A percentile compares a stretch with the other conserved stretches of the same genome.
phyloP scores from a whole-genome alignment of 2,888 invertebrate genomes.

The Heliothis peltigera region DNA sequence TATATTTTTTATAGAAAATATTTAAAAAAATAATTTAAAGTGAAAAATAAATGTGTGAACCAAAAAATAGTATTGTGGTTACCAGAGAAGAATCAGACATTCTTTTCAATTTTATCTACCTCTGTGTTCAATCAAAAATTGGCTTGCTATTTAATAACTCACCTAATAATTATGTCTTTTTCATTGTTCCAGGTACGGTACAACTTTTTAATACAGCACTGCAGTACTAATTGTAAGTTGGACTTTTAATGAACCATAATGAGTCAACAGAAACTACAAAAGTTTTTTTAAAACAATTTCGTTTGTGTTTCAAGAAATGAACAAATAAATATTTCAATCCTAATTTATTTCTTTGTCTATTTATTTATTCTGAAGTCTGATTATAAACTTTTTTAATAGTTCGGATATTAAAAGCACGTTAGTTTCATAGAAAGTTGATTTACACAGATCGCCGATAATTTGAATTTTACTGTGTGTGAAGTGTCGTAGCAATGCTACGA shows the following conservation, averaged over 20 bases:
- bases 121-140: not conserved
- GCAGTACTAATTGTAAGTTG: constrained; percentile 11
- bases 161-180: not conserved
- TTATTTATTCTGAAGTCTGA: not conserved
- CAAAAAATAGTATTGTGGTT: too few relatives aligned
- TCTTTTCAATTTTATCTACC: too few relatives aligned
- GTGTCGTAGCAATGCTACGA: constrained; percentile 30
- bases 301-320: constrained; percentile 3
- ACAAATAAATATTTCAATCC: not conserved
- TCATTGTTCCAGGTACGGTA: constrained; percentile 41
- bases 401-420: not conserved
- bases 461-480: constrained; percentile 13
- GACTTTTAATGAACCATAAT: constrained; percentile 22
- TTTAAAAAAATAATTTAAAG: too few relatives aligned
- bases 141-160: not conserved
- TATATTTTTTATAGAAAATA: too few relatives aligned
- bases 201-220: not conserved
- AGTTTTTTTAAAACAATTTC: constrained; percentile 10
- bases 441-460: too few relatives aligned
- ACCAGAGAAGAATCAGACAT: too few relatives aligned
- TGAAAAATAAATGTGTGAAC: too few relatives aligned
- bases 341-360: not conserved
- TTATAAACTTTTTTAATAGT: not conserved
- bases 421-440: too few relatives aligned
- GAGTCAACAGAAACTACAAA: not conserved